Evolutionary conservation across 2,888 invertebrate species (phyloP), one percentile per base, ranked within the genome.

Genomic region (Pseudanteris insignis): DNA sequence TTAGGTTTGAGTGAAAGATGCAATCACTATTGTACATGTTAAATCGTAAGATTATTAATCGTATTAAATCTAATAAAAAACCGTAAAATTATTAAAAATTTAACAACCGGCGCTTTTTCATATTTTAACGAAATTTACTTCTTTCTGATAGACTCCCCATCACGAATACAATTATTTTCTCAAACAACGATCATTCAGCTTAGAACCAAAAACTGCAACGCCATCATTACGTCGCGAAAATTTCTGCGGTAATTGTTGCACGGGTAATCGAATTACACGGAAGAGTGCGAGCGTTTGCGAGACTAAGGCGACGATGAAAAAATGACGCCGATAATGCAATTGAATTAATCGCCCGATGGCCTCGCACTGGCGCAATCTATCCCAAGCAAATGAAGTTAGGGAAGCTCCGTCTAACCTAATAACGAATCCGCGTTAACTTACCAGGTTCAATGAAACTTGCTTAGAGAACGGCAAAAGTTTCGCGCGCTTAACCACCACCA

Each of bases 381-480:
- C 53, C 64, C 53, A 53, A 65, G 65, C 66, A 67, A 67, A 66
- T 63, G 55, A 68, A 73, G 69, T 75, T 74, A 68, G 38, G 48
- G 59, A 59, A 69, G 73, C 69, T 70, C 71, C 65, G 65, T 63
- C 66, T 72, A 72, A 72, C 70, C 67, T 66, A 70, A 73, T 74
- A 74, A 74, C 67, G 62, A 66, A 59, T 63, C 36, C 34, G 53
- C 62, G 57, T 46, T 44, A 62, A 62, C 57, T 62, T 62, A 34
- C 37, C 33, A 38, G 47, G 48, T 57, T 62, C 44, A 53, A 48
- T 38, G 53, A 50, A 62, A 62, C 57, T 62, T 57, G 25, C 29
- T 29, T 47, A 47, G 57, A 62, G 53, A 44, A 57, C 47, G 44
- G 36, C 25, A 48, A 53, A 58, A 63, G 63, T 63, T 63, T 33